Base-by-base conservation (phyloP, 1,140 invertebrate genomes). In the Bombus pyrosoma region DNA sequence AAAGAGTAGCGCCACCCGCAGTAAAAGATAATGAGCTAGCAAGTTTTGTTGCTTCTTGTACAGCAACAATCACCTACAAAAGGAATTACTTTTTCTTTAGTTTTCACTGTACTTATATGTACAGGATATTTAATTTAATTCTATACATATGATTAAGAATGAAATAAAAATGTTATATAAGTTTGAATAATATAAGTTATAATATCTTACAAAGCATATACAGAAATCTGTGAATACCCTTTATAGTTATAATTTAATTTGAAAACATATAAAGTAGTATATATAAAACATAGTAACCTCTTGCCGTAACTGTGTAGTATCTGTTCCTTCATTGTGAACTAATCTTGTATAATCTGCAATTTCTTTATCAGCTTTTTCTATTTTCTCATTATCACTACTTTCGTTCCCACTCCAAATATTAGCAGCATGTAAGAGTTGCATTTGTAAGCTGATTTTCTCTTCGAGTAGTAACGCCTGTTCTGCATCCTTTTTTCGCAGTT, bases 401-500 rank as follows among this genome's bases (percentile, higher is more conserved):
- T 95, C 94, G 68, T 89, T 93, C 66, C 87, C 91, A 43, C 86
- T 92, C 72, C 89, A 93, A 6, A 96, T 95, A 41, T 96, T 96
- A 5, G 96, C 96, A 0, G 96, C 96, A 78, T 97, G 97, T 62
- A 98, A 95, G 77, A 98, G 95, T 89, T 97, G 97, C 91, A 97
- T 95, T 91, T 99, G 97, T 64, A 99, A 93, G 81, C 96, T 96
- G 95, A 99, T 97, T 93, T 99, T 99, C 89, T 98, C 98, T 94
- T 99, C 98, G 39, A 99, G 96, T 41, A 98, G 94, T 43, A 97
- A 93, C 12, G 98, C 98, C 89, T 98, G 97, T 90, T 98, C 98
- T 43, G 97, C 96, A 92, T 99, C 98, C 93, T 98, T 99, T 77
- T 98, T 97, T 62, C 98, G 96, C 90, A 99, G 95, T 90, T 97